These are phyloP conservation scores for Melanerpes formicivorus DNA, from an alignment of 2,113 vertebrate genomes.

Conservation along the genomic window DNA sequence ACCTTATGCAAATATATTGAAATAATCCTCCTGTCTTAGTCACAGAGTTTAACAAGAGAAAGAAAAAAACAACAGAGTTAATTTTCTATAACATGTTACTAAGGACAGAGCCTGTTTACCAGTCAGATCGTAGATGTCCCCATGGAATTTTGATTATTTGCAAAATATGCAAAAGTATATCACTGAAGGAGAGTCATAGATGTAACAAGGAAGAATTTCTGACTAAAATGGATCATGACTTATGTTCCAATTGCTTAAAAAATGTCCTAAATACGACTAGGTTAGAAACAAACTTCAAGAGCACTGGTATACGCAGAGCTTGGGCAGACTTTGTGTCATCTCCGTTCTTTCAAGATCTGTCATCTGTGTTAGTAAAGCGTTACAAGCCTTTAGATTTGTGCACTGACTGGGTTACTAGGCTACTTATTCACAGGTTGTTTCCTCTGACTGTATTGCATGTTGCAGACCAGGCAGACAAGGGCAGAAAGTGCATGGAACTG, in stretches of 20 bases:
- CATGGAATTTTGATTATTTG: not conserved
- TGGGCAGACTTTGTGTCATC: not conserved
- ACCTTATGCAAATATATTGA: not conserved
- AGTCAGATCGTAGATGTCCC: not conserved
- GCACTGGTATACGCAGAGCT: not conserved
- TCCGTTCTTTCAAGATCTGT: slow-evolving; percentile 37
- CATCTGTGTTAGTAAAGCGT: not conserved
- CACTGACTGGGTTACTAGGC: not conserved
- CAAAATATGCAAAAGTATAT: not conserved
- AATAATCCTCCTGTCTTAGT: not conserved
- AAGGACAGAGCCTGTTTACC: not conserved
- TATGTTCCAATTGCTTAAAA: slow-evolving; percentile 23
- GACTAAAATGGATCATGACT: slow-evolving; percentile 17
- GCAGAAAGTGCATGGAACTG: not conserved
- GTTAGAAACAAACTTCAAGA: slow-evolving; percentile 1
- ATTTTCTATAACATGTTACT: not conserved
- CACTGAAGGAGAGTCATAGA: not conserved
- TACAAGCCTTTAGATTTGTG: not conserved
- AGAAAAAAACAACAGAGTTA: not conserved
- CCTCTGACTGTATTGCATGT: not conserved
- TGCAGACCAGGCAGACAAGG: not conserved
- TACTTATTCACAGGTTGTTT: not conserved
- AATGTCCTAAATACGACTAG: not conserved
- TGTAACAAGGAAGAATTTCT: not conserved
- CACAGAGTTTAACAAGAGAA: not conserved